Conservation (phyloP, 2,113 vertebrate genomes). For the Piliocolobus tephrosceles region DNA sequence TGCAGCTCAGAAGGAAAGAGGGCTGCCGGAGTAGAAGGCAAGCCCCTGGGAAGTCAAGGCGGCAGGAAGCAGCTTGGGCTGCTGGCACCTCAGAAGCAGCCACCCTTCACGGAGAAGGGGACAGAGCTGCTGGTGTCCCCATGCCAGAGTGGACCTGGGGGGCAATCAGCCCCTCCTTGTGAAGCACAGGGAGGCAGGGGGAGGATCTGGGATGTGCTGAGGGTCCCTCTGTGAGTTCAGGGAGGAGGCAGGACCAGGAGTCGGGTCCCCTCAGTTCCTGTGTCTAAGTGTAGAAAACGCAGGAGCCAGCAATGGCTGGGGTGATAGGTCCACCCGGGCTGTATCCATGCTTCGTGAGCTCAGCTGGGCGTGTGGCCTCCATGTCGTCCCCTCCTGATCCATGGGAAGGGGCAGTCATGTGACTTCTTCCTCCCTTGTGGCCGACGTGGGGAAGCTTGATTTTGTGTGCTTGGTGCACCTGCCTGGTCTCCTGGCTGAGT, state of each 20-base stretch:
- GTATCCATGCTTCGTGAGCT: fast-evolving
- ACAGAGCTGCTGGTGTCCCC: not conserved
- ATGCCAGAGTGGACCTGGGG: not conserved
- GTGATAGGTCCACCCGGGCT: not conserved
- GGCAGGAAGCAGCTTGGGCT: not conserved
- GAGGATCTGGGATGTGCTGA: not conserved
- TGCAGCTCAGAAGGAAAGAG: not conserved
- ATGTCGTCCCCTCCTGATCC: fast-evolving
- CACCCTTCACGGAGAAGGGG: not conserved
- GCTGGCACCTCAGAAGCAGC: not conserved
- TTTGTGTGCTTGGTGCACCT: fast-evolving
- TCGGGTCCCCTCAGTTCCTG: not conserved
- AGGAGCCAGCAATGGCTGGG: not conserved
- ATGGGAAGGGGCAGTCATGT: fast-evolving
- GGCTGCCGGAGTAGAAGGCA: not conserved
- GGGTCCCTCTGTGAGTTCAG: not conserved
- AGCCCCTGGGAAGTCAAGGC: not conserved
- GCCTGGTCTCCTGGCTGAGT: fast-evolving
- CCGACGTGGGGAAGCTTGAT: fast-evolving
- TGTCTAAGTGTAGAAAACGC: not conserved
- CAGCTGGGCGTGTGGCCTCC: fast-evolving
- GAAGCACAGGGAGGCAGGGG: not conserved
- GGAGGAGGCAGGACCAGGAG: not conserved
- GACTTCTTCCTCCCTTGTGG: not conserved
- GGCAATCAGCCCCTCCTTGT: fast-evolving